Base-by-base conservation (phyloP, 2,797 vertebrate species). In the Serranus cabrilla region DNA sequence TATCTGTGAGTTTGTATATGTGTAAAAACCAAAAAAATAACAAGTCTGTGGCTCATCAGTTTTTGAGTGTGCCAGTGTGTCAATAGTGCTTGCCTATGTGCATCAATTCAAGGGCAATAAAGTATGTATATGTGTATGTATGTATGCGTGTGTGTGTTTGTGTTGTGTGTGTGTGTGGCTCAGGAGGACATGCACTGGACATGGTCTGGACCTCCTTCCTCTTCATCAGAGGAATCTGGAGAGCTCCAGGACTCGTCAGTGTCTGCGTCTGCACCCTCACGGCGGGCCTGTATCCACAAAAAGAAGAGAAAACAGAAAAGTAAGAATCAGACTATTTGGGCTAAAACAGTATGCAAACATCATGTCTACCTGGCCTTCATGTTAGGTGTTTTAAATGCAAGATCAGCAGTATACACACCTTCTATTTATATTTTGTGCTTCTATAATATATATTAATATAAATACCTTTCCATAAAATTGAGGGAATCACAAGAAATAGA, bases 181-280 rank as follows among this genome's bases (percentile, higher is more conserved):
- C 97, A 98, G 68, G 97, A 98, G 8, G 97, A 97, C 97, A 99
- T 98, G 94, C 97, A 99, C 92, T 99, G 97, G 84, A 98, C 97
- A 10, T 97, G 97, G 82, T 98, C 97, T 2, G 97, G 96, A 46
- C 96, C 97, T 60, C 96, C 96, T 18, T 98, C 97, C 76, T 98
- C 97, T 61, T 97, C 96, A 0, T 98, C 97, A 0, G 97, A 98
- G 11, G 96, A 97, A 85, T 98, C 97, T 0, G 96, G 96, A 50
- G 97, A 97, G 82, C 96, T 98, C 92, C 96, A 96, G 47, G 96
- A 98, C 60, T 98, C 97, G 0, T 98, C 97, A 0, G 97, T 97
- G 84, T 98, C 97, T 0, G 94, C 95, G 0, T 98, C 97, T 1
- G 93, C 94, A 0, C 94, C 93, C 84, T 96, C 92, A 47, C 93